A percentile compares a stretch with the other conserved stretches of the same genome.
These are phyloP conservation scores for Ellobius talpinus DNA, from an alignment of 2,113 vertebrate species.

Conservation along the genomic window DNA sequence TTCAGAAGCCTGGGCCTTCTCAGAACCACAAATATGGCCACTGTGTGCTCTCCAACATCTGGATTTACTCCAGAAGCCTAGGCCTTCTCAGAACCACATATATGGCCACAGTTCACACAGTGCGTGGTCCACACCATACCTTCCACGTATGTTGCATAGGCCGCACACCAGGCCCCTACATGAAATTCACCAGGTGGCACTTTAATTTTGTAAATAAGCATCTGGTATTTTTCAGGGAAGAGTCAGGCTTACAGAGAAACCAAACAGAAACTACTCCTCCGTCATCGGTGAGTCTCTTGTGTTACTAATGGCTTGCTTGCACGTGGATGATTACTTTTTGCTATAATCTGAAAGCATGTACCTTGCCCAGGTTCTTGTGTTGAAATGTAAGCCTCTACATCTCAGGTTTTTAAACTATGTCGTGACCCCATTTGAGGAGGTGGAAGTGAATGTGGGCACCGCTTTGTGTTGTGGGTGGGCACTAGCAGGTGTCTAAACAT, in stretches of 20 bases:
- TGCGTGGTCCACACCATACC: accelerated
- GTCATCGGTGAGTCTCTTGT: not conserved
- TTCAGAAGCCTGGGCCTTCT: not conserved
- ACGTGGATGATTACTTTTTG: not conserved
- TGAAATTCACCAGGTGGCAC: not conserved
- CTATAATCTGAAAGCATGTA: not conserved
- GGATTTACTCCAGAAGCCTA: not conserved
- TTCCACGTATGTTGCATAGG: not conserved
- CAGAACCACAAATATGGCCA: accelerated
- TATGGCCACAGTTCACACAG: not conserved
- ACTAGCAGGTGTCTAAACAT: not conserved
- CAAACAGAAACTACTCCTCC: not conserved
- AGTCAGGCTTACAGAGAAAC: not conserved
- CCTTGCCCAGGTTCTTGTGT: not conserved
- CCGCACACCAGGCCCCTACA: not conserved
- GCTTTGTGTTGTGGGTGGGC: too few relatives aligned
- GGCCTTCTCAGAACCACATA: accelerated
- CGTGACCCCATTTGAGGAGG: not conserved
- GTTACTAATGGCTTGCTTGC: not conserved
- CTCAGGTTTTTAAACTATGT: not conserved
- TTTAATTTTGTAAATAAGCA: not conserved
- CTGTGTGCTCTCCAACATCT: too few relatives aligned
- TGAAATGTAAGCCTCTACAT: not conserved
- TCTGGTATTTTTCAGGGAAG: not conserved
- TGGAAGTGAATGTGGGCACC: not conserved